A percentile compares a stretch with the other conserved stretches of the same genome.
Conservation (phyloP, 2,888 invertebrate species). For the Deilephila elpenor region DNA sequence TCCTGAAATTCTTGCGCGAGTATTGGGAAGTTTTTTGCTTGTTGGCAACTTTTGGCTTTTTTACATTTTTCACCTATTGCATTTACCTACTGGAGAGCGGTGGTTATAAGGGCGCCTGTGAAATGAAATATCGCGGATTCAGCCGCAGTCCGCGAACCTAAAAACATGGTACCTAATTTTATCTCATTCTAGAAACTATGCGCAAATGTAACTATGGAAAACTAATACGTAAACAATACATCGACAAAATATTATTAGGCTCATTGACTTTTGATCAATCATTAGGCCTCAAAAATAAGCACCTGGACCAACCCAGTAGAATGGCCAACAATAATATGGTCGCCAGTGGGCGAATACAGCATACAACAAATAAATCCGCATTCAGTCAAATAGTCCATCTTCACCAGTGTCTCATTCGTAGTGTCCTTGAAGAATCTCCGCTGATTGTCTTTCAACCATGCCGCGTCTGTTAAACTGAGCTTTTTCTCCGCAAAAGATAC, state of each 20-base stretch:
- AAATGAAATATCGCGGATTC: no score
- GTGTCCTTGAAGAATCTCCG: constrained; percentile 65
- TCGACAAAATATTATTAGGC: neutral
- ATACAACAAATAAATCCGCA: constrained; percentile 67
- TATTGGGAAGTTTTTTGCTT: no score
- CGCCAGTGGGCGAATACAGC: constrained; percentile 72
- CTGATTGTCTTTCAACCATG: constrained; percentile 66
- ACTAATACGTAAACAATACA: neutral
- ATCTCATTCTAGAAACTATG: no score
- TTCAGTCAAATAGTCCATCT: constrained; percentile 58
- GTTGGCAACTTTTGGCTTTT: no score
- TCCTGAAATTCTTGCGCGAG: no score
- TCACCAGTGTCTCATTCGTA: constrained; percentile 54
- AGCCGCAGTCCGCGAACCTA: no score
- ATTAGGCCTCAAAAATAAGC: constrained; percentile 14
- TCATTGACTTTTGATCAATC: neutral
- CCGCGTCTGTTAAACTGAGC: constrained; percentile 44
- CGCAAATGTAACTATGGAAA: no score
- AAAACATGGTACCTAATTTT: no score
- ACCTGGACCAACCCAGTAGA: constrained; percentile 84
- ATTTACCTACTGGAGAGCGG: no score
- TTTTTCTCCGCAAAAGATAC: constrained; percentile 62
- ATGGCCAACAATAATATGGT: constrained; percentile 74
- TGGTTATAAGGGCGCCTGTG: no score
- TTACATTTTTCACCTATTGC: no score